Conservation (phyloP, 2,888 invertebrate genomes). For the Drosophila histrio region DNA sequence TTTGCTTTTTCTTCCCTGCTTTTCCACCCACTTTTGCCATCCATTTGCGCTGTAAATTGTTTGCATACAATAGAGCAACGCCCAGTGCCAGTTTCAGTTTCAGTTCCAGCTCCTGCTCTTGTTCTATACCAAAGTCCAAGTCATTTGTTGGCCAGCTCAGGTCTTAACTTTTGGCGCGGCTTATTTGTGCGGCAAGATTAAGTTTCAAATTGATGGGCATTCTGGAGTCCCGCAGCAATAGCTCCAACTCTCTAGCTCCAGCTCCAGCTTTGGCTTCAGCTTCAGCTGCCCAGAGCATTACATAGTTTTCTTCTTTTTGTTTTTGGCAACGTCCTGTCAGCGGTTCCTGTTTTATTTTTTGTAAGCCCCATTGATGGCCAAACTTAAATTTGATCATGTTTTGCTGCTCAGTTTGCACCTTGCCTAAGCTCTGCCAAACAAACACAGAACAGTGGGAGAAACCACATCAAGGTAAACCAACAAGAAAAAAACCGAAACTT, state of each 20-base stretch:
- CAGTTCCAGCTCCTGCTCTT: neutral
- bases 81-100: conserved; percentile 17
- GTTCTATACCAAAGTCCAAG: conserved; percentile 4
- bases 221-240: conserved; percentile 40
- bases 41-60: conserved; percentile 73
- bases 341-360: conserved; percentile 2
- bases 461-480: neutral
- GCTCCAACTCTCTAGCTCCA: too few species aligned
- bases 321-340: neutral
- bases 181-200: conserved; percentile 78
- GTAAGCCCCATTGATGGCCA: conserved; percentile 59
- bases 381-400: conserved; percentile 67
- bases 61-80: conserved; percentile 68
- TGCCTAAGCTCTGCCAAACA: neutral
- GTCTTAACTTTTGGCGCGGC: conserved; percentile 76
- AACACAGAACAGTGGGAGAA: neutral
- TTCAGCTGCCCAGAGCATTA: conserved; percentile 1
- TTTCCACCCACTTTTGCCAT: conserved; percentile 18
- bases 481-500: neutral
- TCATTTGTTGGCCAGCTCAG: conserved; percentile 44
- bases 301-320: conserved; percentile 28
- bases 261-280: neutral
- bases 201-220: conserved; percentile 78
- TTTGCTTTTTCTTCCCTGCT: conserved; percentile 8
- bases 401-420: conserved; percentile 17